Evolutionary conservation across 2,888 invertebrate species (phyloP).

Genomic region (Hoplodrina blanda): DNA sequence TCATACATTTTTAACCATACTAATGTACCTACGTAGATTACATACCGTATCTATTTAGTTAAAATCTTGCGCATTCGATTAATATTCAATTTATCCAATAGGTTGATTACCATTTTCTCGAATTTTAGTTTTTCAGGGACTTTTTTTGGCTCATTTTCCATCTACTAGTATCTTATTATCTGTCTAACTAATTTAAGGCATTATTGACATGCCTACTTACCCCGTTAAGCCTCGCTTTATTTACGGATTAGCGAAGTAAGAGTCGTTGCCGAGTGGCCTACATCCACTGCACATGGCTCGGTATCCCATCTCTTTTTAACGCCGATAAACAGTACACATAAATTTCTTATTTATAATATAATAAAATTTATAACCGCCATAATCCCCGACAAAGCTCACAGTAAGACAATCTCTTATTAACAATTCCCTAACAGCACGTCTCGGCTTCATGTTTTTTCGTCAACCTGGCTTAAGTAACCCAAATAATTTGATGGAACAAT

Average conservation of each 20-base stretch:
- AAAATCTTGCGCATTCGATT: too few species aligned
- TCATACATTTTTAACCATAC: not conserved
- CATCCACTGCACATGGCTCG: constrained; percentile 63
- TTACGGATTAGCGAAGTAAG: constrained; percentile 1
- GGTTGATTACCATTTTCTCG: too few species aligned
- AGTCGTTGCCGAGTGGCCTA: constrained; percentile 47
- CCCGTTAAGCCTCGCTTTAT: constrained; percentile 16
- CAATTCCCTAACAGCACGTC: constrained; percentile 85
- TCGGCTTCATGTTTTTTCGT: constrained; percentile 79
- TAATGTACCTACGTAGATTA: not conserved
- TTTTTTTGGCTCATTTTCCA: too few species aligned
- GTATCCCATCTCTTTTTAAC: constrained; percentile 68
- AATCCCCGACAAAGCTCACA: constrained; percentile 75
- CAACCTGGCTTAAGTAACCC: constrained; percentile 70
- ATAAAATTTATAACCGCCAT: constrained; percentile 87
- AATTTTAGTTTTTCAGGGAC: too few species aligned
- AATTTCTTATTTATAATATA: constrained; percentile 87
- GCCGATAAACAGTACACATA: constrained; percentile 78
- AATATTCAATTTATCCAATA: too few species aligned
- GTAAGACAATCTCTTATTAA: constrained; percentile 85
- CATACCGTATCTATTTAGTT: not conserved
- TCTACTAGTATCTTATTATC: not conserved
- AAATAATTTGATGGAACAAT: constrained; percentile 50
- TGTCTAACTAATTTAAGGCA: not conserved
- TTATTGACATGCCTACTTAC: constrained; percentile 19